phyloP scores from a whole-genome alignment of 2,797 vertebrate genomes.

The Avahi laniger region DNA sequence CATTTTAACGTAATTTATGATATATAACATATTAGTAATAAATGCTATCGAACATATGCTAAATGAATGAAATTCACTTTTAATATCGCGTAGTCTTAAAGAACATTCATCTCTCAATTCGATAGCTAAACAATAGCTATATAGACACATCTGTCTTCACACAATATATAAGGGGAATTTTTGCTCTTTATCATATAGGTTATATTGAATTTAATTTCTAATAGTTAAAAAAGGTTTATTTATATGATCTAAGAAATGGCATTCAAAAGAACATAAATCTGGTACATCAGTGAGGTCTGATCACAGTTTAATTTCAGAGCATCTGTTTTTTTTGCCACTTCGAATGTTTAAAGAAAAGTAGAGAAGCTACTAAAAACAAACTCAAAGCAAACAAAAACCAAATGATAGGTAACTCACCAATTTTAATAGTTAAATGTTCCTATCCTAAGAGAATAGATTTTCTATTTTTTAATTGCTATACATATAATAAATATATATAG shows the following conservation, averaged over 20 bases:
- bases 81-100: neutral
- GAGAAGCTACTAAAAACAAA: neutral
- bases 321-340: neutral
- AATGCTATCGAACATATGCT: neutral
- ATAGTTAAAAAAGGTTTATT: neutral
- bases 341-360: neutral
- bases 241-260: neutral
- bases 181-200: neutral
- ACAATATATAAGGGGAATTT: neutral
- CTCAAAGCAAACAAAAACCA: neutral
- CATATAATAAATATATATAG: neutral
- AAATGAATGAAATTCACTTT: neutral
- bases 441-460: neutral
- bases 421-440: neutral
- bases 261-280: neutral
- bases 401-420: neutral
- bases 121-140: neutral
- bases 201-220: neutral
- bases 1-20: neutral
- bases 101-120: neutral
- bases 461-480: neutral
- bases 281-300: neutral
- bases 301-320: neutral
- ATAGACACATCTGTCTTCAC: neutral
- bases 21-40: neutral